Conservation (phyloP, 2,888 invertebrate genomes). For the Zhuqinia jingwanae region DNA sequence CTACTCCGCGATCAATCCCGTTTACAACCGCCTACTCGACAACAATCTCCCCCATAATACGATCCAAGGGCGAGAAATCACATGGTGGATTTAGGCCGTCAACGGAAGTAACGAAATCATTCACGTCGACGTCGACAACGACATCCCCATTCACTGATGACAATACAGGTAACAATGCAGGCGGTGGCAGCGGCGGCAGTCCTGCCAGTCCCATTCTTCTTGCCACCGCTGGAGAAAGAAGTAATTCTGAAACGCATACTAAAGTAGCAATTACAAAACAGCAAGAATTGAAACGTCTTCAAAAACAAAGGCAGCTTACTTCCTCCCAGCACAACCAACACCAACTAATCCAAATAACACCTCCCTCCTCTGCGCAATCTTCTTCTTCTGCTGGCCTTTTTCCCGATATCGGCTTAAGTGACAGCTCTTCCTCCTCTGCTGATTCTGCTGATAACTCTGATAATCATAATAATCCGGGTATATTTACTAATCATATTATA, state of each 20-base stretch:
- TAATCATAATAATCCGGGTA: conserved; percentile 63
- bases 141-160: conserved; percentile 3
- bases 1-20: conserved; percentile 22
- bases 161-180: neutral
- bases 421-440: conserved; percentile 59
- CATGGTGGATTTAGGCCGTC: conserved; percentile 56
- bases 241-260: conserved; percentile 52
- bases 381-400: conserved; percentile 47
- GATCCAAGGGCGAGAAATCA: conserved; percentile 52
- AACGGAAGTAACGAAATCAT: conserved; percentile 49
- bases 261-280: conserved; percentile 72
- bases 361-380: conserved; percentile 7
- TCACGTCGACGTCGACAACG: conserved; percentile 27
- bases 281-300: conserved; percentile 71
- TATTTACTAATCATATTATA: conserved; percentile 44
- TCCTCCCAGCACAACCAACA: conserved; percentile 31
- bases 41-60: conserved; percentile 26
- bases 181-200: conserved; percentile 22
- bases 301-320: conserved; percentile 64
- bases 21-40: too few species aligned
- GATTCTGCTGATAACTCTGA: conserved; percentile 57
- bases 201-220: conserved; percentile 59
- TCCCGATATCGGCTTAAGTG: conserved; percentile 58
- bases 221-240: conserved; percentile 64
- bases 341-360: conserved; percentile 31